Percentiles rank a stretch among this genome's conserved stretches.
Conservation (phyloP, 2,113 vertebrate genomes). For the Psilopogon haemacephalus region DNA sequence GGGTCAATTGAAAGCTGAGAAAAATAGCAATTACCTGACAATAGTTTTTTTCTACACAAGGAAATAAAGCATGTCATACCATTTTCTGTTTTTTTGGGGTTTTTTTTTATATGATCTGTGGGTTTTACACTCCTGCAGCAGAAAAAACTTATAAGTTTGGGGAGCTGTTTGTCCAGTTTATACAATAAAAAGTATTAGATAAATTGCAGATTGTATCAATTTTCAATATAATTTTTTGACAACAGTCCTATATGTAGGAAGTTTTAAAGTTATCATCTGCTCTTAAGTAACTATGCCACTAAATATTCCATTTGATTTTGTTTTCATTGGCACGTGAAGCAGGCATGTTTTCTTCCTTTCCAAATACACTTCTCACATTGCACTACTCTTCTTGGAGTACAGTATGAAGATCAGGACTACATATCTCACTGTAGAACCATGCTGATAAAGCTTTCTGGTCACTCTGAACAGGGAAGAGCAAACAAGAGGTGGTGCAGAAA, state of each 20-base stretch:
- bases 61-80: neutral
- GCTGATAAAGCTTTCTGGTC: neutral
- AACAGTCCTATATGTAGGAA: neutral
- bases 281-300: constrained; percentile 3
- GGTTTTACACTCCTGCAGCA: neutral
- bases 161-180: constrained; percentile 21
- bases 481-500: neutral
- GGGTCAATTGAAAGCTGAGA: constrained; percentile 25
- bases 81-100: neutral
- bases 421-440: neutral
- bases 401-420: neutral
- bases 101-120: neutral
- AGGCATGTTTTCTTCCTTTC: neutral
- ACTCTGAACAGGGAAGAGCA: neutral
- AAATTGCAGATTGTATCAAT: neutral
- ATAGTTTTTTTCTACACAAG: constrained; percentile 16
- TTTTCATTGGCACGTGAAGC: neutral
- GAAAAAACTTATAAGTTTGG: constrained; percentile 6
- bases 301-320: neutral
- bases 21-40: constrained; percentile 12
- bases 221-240: neutral
- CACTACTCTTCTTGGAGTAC: neutral
- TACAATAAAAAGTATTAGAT: neutral
- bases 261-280: neutral
- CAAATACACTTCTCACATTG: neutral